Base-by-base conservation (phyloP, 2,888 invertebrate genomes). In the Calephelis perditalis region DNA sequence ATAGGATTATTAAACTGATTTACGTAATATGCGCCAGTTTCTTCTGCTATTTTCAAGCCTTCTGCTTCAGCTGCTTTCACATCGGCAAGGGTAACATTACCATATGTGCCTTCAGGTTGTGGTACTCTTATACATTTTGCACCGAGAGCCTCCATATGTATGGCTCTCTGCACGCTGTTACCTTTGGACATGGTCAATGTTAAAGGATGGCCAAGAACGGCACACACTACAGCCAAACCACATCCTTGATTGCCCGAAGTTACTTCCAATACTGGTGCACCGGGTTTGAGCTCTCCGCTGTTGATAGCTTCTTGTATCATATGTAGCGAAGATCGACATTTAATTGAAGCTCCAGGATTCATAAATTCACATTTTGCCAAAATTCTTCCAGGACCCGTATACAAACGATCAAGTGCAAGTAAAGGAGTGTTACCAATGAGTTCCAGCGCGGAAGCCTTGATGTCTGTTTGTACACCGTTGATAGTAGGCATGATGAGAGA, bases 211-310 rank as follows among this genome's bases (percentile, higher is more conserved):
- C 79, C 77, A 8, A 86, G 66, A 9, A 90, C 86, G 1, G 89
- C 85, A 60, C 89, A 89, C 7, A 89, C 89, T 0, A 88, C 83
- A 5, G 89, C 89, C 4, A 90, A 78, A 8, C 89, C 89, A 62
- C 86, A 86, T 52, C 89, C 89, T 67, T 89, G 89, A 67, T 90
- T 90, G 1, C 89, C 89, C 1, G 89, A 89, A 2, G 89, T 88
- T 6, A 87, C 80, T 68, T 90, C 89, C 4, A 87, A 68, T 1
- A 90, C 84, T 0, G 81, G 81, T 7, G 65, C 74, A 3, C 85
- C 86, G 5, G 86, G 86, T 59, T 79, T 76, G 55, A 90, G 63
- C 4, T 75, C 74, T 10, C 89, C 88, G 12, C 71, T 73, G 37
- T 74, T 74, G 3, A 71, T 63, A 2, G 89, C 89, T 55, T 74